These are phyloP conservation scores for Callochromis pleurospilus DNA, from an alignment of 2,113 vertebrate species.

Conservation along the genomic window DNA sequence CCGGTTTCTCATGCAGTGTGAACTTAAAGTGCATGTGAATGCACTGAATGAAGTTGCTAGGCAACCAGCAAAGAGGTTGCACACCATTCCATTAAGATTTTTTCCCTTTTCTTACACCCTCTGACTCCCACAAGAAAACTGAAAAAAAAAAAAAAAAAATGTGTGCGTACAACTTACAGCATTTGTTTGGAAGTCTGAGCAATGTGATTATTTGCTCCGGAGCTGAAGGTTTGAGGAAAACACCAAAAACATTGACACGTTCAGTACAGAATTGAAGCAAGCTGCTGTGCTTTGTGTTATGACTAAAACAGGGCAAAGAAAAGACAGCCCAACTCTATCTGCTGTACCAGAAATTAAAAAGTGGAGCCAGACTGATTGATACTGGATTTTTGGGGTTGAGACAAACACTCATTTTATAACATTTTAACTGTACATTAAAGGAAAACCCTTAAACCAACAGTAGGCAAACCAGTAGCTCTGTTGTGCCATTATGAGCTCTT, in stretches of 20 bases:
- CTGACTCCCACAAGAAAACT: background rate
- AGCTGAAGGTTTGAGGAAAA: background rate
- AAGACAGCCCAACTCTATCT: background rate
- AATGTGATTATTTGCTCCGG: rapidly evolving
- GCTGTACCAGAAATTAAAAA: background rate
- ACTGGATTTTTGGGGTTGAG: background rate
- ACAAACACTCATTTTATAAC: background rate
- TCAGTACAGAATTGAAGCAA: rapidly evolving
- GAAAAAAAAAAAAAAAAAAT: background rate
- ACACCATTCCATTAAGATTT: background rate
- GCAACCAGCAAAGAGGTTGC: background rate
- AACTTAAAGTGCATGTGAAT: background rate
- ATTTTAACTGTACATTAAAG: background rate
- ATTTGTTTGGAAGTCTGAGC: background rate
- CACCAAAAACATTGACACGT: background rate
- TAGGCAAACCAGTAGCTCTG: background rate
- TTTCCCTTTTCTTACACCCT: background rate
- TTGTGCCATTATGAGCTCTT: background rate
- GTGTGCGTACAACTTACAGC: background rate
- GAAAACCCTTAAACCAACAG: background rate
- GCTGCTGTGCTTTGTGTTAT: background rate
- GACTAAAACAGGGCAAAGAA: background rate
- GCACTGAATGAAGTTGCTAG: background rate
- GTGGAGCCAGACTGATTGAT: background rate
- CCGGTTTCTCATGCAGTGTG: background rate